phyloP scores from a whole-genome alignment of 1,140 invertebrate genomes.

The Venustaconcha ellipsiformis region DNA sequence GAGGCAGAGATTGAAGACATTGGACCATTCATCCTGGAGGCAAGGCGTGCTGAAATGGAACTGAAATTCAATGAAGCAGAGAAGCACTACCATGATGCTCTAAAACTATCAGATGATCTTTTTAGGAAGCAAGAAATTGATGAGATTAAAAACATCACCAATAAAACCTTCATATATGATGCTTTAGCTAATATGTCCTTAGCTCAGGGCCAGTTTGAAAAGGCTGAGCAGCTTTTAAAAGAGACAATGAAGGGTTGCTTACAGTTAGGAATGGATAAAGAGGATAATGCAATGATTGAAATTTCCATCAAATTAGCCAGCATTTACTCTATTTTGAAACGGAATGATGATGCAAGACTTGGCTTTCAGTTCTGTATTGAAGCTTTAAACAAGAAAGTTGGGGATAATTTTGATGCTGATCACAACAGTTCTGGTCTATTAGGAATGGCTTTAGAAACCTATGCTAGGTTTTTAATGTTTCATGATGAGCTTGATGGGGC shows the following conservation, averaged over 20 bases:
- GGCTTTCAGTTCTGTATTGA: slow-evolving; percentile 84
- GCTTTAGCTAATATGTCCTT: slow-evolving; percentile 91
- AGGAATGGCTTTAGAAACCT: slow-evolving; percentile 84
- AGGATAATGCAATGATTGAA: slow-evolving; percentile 83
- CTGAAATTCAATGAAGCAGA: slow-evolving; percentile 51
- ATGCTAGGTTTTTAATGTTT: slow-evolving; percentile 80
- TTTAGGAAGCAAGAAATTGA: slow-evolving; percentile 44
- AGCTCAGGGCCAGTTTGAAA: slow-evolving; percentile 79
- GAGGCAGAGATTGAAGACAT: too few species aligned
- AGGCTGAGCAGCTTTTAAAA: slow-evolving; percentile 87
- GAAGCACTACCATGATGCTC: slow-evolving; percentile 54
- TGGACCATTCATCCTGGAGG: too few species aligned
- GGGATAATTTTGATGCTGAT: slow-evolving; percentile 73
- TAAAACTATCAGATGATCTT: slow-evolving; percentile 44
- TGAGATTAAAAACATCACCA: slow-evolving; percentile 69
- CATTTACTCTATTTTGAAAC: slow-evolving; percentile 73
- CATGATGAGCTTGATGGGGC: slow-evolving; percentile 76
- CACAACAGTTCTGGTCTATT: slow-evolving; percentile 76
- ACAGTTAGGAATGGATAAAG: slow-evolving; percentile 75
- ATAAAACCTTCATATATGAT: slow-evolving; percentile 89
- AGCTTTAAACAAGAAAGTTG: slow-evolving; percentile 75
- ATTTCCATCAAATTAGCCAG: slow-evolving; percentile 76
- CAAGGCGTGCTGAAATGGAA: slow-evolving; percentile 28
- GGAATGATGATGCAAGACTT: slow-evolving; percentile 77
- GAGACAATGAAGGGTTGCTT: slow-evolving; percentile 80